Conservation (phyloP, 2,113 vertebrate genomes). For the Eurystomus gularis region DNA sequence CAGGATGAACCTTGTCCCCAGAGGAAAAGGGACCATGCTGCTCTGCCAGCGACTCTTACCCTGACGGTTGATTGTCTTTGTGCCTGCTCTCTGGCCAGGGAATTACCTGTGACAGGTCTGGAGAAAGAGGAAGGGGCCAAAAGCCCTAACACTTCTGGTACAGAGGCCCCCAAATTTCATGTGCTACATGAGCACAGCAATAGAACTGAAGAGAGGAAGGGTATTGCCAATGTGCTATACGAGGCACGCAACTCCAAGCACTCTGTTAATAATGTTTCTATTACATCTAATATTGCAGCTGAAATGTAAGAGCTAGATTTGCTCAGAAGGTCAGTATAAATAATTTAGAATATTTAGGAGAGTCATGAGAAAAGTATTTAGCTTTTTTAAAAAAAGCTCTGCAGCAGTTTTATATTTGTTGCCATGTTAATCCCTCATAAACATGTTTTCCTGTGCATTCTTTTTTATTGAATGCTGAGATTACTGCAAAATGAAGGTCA, state of each 20-base stretch:
- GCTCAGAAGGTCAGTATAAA: slow-evolving; percentile 5
- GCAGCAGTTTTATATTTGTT: not conserved
- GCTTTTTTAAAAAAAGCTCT: not conserved
- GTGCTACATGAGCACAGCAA: not conserved
- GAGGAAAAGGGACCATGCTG: not conserved
- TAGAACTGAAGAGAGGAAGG: not conserved
- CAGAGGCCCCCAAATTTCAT: not conserved
- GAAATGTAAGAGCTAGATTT: slow-evolving; percentile 14
- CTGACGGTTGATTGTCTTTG: not conserved
- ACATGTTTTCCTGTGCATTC: slow-evolving; percentile 23
- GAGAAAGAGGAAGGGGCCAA: not conserved
- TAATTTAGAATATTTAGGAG: slow-evolving; percentile 9
- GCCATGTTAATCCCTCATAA: slow-evolving; percentile 25
- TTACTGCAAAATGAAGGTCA: slow-evolving; percentile 31
- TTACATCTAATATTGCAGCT: not conserved
- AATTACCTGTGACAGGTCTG: not conserved
- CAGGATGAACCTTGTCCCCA: not conserved
- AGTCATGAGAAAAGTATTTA: slow-evolving; percentile 23
- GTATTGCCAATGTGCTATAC: not conserved
- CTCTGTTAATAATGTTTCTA: not conserved
- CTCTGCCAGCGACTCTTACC: not conserved
- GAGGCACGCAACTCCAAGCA: not conserved
- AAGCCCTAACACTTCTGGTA: not conserved
- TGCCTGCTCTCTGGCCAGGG: not conserved
- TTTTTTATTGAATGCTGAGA: slow-evolving; percentile 19